Conservation (phyloP, 2,113 vertebrate species). For the Rhinopithecus roxellana region DNA sequence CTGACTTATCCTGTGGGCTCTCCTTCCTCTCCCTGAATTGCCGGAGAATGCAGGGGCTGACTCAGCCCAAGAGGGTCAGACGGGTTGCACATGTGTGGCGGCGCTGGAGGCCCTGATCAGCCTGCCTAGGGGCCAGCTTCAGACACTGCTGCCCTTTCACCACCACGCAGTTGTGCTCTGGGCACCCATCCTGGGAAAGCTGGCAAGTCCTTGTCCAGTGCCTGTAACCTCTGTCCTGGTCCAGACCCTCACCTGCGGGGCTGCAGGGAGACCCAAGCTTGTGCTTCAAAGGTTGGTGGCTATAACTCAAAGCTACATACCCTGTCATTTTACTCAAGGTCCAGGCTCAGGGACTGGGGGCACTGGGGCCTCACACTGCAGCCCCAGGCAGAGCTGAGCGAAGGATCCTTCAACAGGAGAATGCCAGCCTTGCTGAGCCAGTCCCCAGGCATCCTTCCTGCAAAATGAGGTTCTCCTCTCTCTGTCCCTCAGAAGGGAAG, state of each 20-base stretch:
- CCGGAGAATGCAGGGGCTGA: background rate
- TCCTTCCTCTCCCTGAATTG: background rate
- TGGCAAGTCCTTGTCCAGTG: background rate
- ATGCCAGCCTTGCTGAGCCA: background rate
- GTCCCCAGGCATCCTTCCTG: background rate
- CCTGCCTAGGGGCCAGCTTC: background rate
- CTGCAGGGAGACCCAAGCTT: background rate
- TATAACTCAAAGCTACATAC: background rate
- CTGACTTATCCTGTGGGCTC: background rate
- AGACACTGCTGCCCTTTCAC: background rate
- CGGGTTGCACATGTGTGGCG: background rate
- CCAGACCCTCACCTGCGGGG: background rate
- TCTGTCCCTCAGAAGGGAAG: background rate
- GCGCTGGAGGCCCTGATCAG: no score
- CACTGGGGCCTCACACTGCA: background rate
- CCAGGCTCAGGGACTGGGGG: background rate
- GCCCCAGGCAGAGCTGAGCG: background rate
- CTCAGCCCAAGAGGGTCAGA: background rate
- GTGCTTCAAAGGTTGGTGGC: background rate
- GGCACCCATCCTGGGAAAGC: no score
- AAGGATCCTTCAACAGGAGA: background rate
- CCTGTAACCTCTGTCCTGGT: background rate
- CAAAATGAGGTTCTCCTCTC: no score
- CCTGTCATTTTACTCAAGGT: background rate
- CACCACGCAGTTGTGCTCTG: fast-evolving